phyloP scores from a whole-genome alignment of 2,888 invertebrate genomes.

The Clostera curtula region DNA sequence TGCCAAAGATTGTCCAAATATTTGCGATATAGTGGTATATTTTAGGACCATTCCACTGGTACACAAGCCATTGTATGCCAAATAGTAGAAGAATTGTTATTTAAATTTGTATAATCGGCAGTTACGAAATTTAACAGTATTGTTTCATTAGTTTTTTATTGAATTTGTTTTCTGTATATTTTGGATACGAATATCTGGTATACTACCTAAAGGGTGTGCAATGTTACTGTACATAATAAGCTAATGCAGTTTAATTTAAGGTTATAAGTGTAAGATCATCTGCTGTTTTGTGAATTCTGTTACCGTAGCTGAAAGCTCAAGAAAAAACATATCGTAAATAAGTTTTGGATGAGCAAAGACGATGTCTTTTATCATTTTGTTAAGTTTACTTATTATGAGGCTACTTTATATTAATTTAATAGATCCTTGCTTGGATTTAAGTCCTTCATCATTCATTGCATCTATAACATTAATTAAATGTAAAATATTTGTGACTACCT shows the following conservation, averaged over 20 bases:
- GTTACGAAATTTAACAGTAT: conserved; percentile 35
- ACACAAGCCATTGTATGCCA: conserved; percentile 62
- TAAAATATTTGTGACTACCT: too few species aligned
- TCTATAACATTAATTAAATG: too few species aligned
- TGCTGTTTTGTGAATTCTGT: conserved; percentile 41
- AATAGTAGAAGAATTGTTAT: conserved; percentile 37
- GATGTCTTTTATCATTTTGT: conserved; percentile 25
- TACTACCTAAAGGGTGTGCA: conserved; percentile 40
- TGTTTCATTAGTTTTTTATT: conserved; percentile 26
- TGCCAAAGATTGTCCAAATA: conserved; percentile 74
- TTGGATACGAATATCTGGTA: conserved; percentile 28
- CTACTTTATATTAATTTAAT: conserved; percentile 15
- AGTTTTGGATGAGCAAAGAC: conserved; percentile 35
- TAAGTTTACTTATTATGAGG: conserved; percentile 32
- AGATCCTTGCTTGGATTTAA: conserved; percentile 19
- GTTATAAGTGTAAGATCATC: conserved; percentile 24
- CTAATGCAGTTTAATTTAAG: conserved; percentile 47
- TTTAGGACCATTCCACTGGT: conserved; percentile 59
- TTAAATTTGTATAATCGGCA: conserved; percentile 20
- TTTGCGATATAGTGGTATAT: conserved; percentile 49
- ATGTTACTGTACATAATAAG: conserved; percentile 55
- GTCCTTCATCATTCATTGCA: too few species aligned
- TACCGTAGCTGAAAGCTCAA: conserved; percentile 65
- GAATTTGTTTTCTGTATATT: conserved; percentile 40
- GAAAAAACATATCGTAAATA: conserved; percentile 58